These are phyloP conservation scores for Mormoops blainvillei DNA, from an alignment of 2,113 vertebrate genomes.

Conservation along the genomic window DNA sequence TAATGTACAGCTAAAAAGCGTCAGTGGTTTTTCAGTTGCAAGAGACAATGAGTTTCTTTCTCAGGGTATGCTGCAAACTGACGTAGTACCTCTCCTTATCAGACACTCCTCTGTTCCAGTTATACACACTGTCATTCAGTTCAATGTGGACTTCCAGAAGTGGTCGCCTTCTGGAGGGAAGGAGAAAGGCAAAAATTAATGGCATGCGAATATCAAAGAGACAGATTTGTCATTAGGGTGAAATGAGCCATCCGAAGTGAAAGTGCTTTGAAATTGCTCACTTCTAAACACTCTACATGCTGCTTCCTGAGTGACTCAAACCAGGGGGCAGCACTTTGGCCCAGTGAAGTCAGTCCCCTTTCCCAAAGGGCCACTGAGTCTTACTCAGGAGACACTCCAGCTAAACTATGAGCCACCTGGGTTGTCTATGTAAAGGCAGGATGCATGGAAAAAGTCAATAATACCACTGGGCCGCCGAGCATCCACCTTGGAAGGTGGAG, in stretches of 20 bases:
- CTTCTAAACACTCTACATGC: not conserved
- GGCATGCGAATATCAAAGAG: not conserved
- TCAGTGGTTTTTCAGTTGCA: not conserved
- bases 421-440: not conserved
- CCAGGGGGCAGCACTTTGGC: not conserved
- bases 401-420: not conserved
- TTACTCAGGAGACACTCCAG: not conserved
- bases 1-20: too few relatives aligned
- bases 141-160: constrained; percentile 86
- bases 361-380: not conserved
- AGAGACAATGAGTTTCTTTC: constrained; percentile 86
- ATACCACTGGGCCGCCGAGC: not conserved
- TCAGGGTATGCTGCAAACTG: constrained; percentile 87
- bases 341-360: not conserved
- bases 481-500: not conserved
- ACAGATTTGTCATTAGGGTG: not conserved
- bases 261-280: not conserved
- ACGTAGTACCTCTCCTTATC: constrained; percentile 77
- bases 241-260: constrained; percentile 31
- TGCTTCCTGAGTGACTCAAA: not conserved
- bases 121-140: constrained; percentile 83
- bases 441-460: not conserved
- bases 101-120: constrained; percentile 80
- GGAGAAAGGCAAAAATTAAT: constrained; percentile 44
- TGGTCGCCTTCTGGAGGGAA: constrained; percentile 80